These are phyloP conservation scores for Acronicta aceris DNA, from an alignment of 2,888 invertebrate species.

Conservation along the genomic window DNA sequence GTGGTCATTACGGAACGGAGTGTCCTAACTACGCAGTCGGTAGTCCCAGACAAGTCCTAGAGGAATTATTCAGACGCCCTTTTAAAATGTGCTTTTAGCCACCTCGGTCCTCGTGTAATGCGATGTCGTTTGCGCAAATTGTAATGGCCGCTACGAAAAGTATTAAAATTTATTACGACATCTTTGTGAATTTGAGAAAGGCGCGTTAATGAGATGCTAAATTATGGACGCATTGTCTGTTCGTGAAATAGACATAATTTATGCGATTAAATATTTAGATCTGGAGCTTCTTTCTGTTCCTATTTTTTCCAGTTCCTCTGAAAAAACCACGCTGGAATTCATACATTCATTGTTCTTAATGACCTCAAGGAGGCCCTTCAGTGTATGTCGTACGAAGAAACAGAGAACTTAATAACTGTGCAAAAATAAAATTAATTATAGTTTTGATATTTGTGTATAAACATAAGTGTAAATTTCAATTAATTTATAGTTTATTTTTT, in stretches of 20 bases:
- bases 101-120: conserved; percentile 61
- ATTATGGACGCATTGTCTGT: conserved; percentile 46
- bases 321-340: background rate
- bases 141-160: conserved; percentile 72
- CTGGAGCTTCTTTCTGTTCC: conserved; percentile 13
- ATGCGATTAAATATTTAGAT: conserved; percentile 31
- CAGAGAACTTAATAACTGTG: too few relatives aligned
- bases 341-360: background rate
- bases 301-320: background rate
- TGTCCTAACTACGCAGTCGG: conserved; percentile 45
- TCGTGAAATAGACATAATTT: conserved; percentile 43
- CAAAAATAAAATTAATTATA: too few relatives aligned
- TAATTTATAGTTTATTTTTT: too few relatives aligned
- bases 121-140: conserved; percentile 74
- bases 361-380: too few relatives aligned
- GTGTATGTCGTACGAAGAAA: too few relatives aligned
- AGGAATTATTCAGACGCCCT: conserved; percentile 73
- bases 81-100: conserved; percentile 79
- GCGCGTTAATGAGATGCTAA: conserved; percentile 45
- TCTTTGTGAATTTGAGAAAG: conserved; percentile 62
- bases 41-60: conserved; percentile 55
- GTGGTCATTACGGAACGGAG: conserved; percentile 42
- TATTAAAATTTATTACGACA: conserved; percentile 75
- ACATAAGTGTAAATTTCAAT: too few relatives aligned
- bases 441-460: too few relatives aligned